These are phyloP conservation scores for Myotis planiceps DNA, from an alignment of 2,797 vertebrate species.

Conservation along the genomic window DNA sequence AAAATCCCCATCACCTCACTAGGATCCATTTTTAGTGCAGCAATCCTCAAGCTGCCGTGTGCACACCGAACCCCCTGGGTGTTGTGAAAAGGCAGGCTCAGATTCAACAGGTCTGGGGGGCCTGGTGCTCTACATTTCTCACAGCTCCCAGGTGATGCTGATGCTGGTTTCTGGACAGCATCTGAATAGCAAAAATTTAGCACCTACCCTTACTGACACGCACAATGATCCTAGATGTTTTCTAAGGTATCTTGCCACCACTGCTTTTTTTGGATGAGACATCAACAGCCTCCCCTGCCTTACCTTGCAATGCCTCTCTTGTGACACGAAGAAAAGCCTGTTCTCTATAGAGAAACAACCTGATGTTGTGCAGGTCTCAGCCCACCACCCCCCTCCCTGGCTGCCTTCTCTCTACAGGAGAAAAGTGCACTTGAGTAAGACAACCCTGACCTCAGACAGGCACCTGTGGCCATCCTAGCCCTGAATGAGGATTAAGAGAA, in stretches of 20 bases:
- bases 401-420: not conserved
- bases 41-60: not conserved
- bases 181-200: not conserved
- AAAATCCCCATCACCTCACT: not conserved
- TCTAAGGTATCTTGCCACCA: accelerated
- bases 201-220: not conserved
- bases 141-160: not conserved
- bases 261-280: not conserved
- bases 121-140: not conserved
- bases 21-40: not conserved
- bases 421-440: not conserved
- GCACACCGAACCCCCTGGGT: not conserved
- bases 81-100: not conserved
- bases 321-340: not conserved
- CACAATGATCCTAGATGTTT: not conserved
- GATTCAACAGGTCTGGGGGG: not conserved
- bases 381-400: not conserved
- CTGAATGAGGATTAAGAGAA: not conserved
- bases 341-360: not conserved
- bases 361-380: not conserved
- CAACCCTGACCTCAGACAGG: not conserved
- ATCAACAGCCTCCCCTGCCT: not conserved
- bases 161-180: not conserved
- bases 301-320: not conserved
- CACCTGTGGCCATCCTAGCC: not conserved